A percentile compares a stretch with the other conserved stretches of the same genome.
phyloP scores from a whole-genome alignment of 2,113 vertebrate species.

The Larimichthys polyactis region DNA sequence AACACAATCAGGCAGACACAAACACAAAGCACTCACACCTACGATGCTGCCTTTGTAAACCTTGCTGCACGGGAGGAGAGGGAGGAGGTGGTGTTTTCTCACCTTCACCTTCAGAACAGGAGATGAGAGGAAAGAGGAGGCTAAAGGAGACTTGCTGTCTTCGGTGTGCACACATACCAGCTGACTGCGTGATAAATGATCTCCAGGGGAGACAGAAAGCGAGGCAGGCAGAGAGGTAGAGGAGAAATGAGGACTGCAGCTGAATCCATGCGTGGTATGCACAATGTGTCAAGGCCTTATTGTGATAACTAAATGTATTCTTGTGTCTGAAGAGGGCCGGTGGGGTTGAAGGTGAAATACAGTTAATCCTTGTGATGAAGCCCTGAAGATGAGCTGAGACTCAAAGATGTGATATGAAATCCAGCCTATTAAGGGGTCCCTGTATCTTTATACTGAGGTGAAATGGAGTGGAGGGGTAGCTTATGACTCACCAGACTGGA shows the following conservation, averaged over 20 bases:
- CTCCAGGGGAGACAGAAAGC: conserved; percentile 14
- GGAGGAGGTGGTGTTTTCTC: conserved; percentile 28
- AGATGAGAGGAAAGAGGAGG: conserved; percentile 17
- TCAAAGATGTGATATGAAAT: conserved; percentile 2
- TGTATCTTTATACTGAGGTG: neutral
- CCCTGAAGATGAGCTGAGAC: neutral
- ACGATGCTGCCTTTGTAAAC: neutral
- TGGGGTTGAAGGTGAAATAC: neutral
- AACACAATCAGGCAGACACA: neutral
- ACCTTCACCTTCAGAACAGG: conserved; percentile 11
- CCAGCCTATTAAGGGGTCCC: neutral
- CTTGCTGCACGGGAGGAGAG: conserved; percentile 13
- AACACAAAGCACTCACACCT: neutral
- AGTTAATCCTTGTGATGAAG: neutral
- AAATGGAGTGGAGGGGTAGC: neutral
- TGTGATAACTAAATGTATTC: neutral
- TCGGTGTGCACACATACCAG: conserved; percentile 2
- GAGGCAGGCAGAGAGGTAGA: conserved; percentile 3
- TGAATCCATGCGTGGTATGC: neutral
- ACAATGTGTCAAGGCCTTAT: neutral
- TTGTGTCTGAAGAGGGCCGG: conserved; percentile 1
- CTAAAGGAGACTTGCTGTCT: neutral
- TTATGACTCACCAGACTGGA: conserved; percentile 18
- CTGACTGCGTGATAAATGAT: conserved; percentile 55
- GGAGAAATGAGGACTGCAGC: conserved; percentile 11